Evolutionary conservation across 23 tunicate genomes (phyloP).

Genomic region (Trididemnum miniatum): DNA sequence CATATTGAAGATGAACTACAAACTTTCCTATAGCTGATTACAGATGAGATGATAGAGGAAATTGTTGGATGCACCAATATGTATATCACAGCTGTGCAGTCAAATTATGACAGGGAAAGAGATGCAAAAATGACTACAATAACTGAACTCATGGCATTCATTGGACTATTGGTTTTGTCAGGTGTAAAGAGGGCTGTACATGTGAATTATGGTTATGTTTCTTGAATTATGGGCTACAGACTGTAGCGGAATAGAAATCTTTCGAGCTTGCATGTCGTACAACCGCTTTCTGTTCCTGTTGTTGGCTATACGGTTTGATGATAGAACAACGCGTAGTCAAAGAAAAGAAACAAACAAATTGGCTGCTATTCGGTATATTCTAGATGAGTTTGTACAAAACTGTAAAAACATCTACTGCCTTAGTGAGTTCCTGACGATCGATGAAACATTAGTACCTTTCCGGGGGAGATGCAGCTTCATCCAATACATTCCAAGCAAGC

Average conservation of each 20-base stretch:
- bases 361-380: slow-evolving; percentile 7
- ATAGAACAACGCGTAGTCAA: background rate
- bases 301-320: slow-evolving; percentile 1
- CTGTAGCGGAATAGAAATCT: slow-evolving; percentile 4
- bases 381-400: too few species aligned
- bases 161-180: background rate
- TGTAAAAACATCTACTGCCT: background rate
- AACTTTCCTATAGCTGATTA: background rate
- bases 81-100: background rate
- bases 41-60: slow-evolving; percentile 8
- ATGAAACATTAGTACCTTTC: too few species aligned
- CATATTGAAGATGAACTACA: slow-evolving; percentile 9
- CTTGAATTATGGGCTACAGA: slow-evolving; percentile 7
- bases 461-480: too few species aligned
- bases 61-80: too few species aligned
- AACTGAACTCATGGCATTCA: background rate
- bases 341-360: slow-evolving; percentile 1
- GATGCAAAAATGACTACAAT: background rate
- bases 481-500: slow-evolving; percentile 3
- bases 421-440: background rate
- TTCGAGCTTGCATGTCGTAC: slow-evolving; percentile 12
- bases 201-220: background rate
- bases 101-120: slow-evolving; percentile 6
- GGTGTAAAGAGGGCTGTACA: background rate
- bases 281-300: slow-evolving; percentile 8